These are phyloP conservation scores for Felis chaus DNA, from an alignment of 2,113 vertebrate species.

Conservation along the genomic window DNA sequence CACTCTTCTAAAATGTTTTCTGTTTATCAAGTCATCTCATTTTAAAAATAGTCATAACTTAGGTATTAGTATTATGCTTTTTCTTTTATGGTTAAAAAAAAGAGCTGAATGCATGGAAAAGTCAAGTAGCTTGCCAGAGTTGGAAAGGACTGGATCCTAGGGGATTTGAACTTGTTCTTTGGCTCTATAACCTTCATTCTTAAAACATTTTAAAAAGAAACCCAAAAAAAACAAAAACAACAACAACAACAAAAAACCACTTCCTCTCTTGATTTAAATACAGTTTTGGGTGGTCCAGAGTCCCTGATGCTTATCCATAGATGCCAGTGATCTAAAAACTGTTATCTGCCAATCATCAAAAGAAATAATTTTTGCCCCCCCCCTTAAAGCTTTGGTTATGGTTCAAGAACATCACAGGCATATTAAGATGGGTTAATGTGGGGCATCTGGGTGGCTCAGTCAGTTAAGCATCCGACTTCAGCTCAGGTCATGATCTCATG, in stretches of 20 bases:
- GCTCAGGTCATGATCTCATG: too few species aligned
- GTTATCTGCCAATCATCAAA: not conserved
- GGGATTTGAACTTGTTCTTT: not conserved
- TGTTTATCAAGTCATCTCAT: not conserved
- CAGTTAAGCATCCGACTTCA: too few species aligned
- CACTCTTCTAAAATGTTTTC: not conserved
- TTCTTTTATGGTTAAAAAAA: not conserved
- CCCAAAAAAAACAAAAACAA: too few species aligned
- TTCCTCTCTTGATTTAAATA: not conserved
- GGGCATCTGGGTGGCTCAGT: too few species aligned
- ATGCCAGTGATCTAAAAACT: not conserved
- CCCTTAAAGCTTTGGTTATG: not conserved
- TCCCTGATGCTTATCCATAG: not conserved
- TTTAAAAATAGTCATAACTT: not conserved
- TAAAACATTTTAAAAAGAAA: not conserved
- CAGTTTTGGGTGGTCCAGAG: not conserved
- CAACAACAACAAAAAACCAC: too few species aligned
- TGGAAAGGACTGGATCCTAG: not conserved
- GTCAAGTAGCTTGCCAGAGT: not conserved
- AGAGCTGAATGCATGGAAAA: not conserved
- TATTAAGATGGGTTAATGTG: not conserved
- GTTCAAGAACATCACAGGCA: not conserved
- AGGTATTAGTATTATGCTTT: not conserved
- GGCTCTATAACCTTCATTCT: not conserved
- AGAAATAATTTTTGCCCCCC: not conserved